Evolutionary conservation across 2,113 vertebrate genomes (phyloP), one percentile per base, ranked within the genome.

Genomic region (Edolisoma coerulescens): DNA sequence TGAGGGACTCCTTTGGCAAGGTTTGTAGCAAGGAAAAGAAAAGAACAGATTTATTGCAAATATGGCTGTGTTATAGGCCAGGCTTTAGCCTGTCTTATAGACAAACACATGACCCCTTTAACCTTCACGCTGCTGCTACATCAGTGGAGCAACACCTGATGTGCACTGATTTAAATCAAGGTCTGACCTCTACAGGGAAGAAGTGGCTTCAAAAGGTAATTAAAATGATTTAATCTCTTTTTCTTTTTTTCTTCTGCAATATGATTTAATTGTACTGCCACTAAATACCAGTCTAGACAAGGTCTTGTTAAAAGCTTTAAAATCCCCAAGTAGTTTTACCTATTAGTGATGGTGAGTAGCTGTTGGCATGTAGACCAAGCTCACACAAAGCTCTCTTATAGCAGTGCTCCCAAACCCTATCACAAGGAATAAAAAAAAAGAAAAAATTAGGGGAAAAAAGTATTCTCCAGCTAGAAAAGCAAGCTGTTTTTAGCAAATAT

Each of bases 261-360:
- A 90, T 83, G 79, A 90, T 90, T 92, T 96, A 75, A 95, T 89
- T 94, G 75, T 85, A 92, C 81, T 93, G 87, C 94, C 95, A 92
- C 90, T 94, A 90, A 94, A 96, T 96, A 93, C 91, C 94, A 97
- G 96, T 98, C 97, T 98, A 98, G 97, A 98, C 97, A 70, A 54
- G 33, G 95, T 93, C 96, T 91, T 97, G 73, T 94, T 97, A 95
- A 97, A 92, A 91, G 75, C 61, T 96, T 95, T 87, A 92, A 73
- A 39, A 94, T 93, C 90, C n/a, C 3, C 1, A 45, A 73, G 78
- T 44, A 61, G 60, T 79, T 96, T 91, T 67, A 82, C 68, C 52
- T 93, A 39, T 95, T 96, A 95, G 74, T 65, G 92, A 82, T 87
- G 22, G 3, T 71, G 74, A 97, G 65, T 86, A 47, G 88, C 56